Evolutionary conservation across 1,140 invertebrate species (phyloP).

Genomic region (Prorops nasuta): DNA sequence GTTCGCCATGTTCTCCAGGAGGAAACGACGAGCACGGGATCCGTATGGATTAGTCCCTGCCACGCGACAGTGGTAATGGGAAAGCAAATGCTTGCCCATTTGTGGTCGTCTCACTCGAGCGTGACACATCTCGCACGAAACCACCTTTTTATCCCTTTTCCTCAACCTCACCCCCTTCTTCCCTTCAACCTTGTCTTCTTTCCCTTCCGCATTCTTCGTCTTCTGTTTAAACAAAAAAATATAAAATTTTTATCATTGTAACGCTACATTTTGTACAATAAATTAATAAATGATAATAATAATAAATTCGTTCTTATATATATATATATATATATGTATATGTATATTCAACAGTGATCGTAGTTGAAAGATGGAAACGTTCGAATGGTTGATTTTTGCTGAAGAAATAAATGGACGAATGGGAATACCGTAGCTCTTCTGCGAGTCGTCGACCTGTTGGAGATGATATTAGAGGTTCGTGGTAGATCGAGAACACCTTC

Average conservation of each 20-base stretch:
- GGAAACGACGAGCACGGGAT: conserved; percentile 58
- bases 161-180: conserved; percentile 37
- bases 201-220: not conserved
- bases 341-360: no score
- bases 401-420: no score
- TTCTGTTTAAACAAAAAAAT: not conserved
- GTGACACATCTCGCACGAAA: conserved; percentile 69
- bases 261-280: not conserved
- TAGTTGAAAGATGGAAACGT: no score
- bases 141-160: conserved; percentile 59
- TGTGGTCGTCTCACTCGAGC: conserved; percentile 65
- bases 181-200: conserved; percentile 38
- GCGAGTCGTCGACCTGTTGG: conserved; percentile 15
- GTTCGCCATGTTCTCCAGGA: conserved; percentile 73
- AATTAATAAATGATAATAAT: not conserved
- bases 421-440: conserved; percentile 8
- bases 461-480: conserved; percentile 1
- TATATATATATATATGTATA: no score
- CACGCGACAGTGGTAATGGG: conserved; percentile 77
- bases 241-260: no score
- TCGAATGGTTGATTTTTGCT: no score
- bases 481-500: conserved; percentile 36
- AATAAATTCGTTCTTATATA: no score
- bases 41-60: conserved; percentile 55
- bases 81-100: conserved; percentile 81